These are phyloP conservation scores for Pemphigus obesinymphae DNA, from an alignment of 1,140 invertebrate species.

Conservation along the genomic window DNA sequence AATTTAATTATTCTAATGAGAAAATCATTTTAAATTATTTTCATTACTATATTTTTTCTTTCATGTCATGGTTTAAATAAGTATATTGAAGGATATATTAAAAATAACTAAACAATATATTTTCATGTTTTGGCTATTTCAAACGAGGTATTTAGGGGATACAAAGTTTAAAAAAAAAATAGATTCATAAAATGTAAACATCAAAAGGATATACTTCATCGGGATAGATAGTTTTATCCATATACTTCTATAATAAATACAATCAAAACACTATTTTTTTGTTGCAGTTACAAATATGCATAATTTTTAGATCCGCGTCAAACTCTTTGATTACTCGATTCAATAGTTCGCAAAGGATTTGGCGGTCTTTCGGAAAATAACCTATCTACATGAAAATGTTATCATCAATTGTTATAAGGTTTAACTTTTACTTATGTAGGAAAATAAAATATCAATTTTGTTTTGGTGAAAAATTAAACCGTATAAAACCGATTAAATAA, in stretches of 20 bases:
- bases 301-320: background rate
- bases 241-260: background rate
- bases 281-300: background rate
- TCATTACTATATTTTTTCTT: no score
- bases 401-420: background rate
- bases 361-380: background rate
- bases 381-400: no score
- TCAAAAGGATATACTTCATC: background rate
- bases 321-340: conserved; percentile 7
- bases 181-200: background rate
- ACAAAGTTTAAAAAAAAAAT: background rate
- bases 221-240: background rate
- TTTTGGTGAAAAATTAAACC: no score
- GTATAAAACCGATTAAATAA: no score
- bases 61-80: no score
- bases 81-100: no score
- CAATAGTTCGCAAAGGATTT: background rate
- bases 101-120: no score
- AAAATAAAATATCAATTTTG: no score
- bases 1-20: no score
- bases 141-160: background rate
- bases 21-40: no score
- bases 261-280: background rate
- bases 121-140: background rate
- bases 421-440: no score